Evolutionary conservation across 1,140 invertebrate genomes (phyloP).

Genomic region (Apis mellifera): DNA sequence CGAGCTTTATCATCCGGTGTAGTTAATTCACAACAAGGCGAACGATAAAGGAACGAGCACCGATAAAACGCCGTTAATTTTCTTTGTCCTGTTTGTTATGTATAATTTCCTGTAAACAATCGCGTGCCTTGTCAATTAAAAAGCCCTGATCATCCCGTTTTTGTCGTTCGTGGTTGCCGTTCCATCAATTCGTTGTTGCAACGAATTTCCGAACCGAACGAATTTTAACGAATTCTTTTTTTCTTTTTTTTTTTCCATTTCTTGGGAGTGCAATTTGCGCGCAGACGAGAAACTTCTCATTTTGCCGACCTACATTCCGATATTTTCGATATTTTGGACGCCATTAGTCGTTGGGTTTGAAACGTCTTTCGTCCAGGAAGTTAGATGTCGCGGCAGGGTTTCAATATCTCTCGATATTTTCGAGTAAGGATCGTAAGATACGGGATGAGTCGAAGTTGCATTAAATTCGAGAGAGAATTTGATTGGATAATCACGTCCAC

Average conservation of each 20-base stretch:
- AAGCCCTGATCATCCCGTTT: too few relatives aligned
- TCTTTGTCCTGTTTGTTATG: neutral
- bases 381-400: neutral
- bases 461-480: neutral
- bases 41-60: neutral
- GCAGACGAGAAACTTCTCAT: neutral
- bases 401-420: neutral
- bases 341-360: neutral
- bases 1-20: neutral
- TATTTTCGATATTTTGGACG: neutral
- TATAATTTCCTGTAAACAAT: neutral
- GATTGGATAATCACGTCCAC: neutral
- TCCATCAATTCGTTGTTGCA: too few relatives aligned
- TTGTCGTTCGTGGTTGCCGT: too few relatives aligned
- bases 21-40: neutral
- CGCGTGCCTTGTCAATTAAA: too few relatives aligned
- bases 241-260: too few relatives aligned
- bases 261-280: too few relatives aligned
- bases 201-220: neutral
- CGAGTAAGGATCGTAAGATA: neutral
- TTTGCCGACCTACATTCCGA: slow-evolving; percentile 24
- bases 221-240: neutral
- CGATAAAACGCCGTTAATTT: neutral
- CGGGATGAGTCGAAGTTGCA: neutral
- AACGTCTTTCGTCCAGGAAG: neutral